Evolutionary conservation across 37 sponge, comb jelly and placozoan species (phyloP).

Genomic region (Crambe crambe): DNA sequence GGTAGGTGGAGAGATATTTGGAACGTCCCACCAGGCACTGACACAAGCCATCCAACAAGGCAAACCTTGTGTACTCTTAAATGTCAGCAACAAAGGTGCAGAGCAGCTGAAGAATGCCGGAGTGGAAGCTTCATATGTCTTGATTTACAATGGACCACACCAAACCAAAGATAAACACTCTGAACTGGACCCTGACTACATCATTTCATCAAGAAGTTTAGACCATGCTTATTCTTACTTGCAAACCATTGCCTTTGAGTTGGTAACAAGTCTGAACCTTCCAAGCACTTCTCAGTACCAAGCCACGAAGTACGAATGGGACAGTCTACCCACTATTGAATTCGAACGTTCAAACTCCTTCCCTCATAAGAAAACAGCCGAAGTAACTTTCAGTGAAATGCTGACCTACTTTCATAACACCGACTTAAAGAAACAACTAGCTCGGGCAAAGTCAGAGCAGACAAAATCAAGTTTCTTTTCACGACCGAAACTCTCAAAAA

Average conservation of each 20-base stretch:
- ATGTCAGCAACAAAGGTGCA: constrained; percentile 55
- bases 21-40: constrained; percentile 54
- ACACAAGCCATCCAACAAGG: constrained; percentile 41
- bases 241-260: constrained; percentile 14
- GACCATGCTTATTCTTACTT: constrained; percentile 41
- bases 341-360: constrained; percentile 6
- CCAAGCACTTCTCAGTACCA: constrained; percentile 14
- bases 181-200: constrained; percentile 17
- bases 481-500: constrained; percentile 43
- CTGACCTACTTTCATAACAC: constrained; percentile 57
- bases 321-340: constrained; percentile 49
- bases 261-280: constrained; percentile 3
- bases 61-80: constrained; percentile 63
- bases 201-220: constrained; percentile 13
- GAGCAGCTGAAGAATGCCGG: constrained; percentile 51
- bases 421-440: constrained; percentile 35
- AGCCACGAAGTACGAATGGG: constrained; percentile 46
- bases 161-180: background rate
- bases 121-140: constrained; percentile 26
- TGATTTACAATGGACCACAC: constrained; percentile 9
- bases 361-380: background rate
- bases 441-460: constrained; percentile 24
- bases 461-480: constrained; percentile 15
- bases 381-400: constrained; percentile 60
- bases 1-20: constrained; percentile 43